phyloP scores from a whole-genome alignment of 2,888 invertebrate genomes.

The Pharmacophagus antenor region DNA sequence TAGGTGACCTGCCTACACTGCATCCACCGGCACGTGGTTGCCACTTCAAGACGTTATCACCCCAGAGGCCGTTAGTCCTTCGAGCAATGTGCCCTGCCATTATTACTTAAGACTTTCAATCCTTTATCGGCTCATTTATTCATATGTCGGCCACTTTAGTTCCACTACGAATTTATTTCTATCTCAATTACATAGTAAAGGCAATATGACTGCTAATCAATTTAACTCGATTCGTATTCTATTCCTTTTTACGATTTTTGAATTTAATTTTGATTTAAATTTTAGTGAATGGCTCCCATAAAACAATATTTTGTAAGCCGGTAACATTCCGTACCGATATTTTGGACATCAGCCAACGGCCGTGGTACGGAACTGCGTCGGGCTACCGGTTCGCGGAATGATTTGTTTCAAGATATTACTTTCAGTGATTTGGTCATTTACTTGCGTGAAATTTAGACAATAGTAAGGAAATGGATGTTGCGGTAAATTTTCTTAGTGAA shows the following conservation, averaged over 20 bases:
- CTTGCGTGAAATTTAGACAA: background rate
- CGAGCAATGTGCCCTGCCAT: no score
- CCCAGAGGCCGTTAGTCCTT: no score
- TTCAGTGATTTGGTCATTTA: conserved; percentile 20
- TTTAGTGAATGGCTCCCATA: conserved; percentile 5
- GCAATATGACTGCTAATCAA: no score
- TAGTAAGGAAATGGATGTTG: no score
- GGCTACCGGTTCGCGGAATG: conserved; percentile 12
- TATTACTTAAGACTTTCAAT: no score
- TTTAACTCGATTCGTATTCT: background rate
- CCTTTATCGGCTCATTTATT: no score
- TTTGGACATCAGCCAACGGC: conserved; percentile 27
- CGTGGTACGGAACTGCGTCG: conserved; percentile 12
- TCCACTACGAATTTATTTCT: no score
- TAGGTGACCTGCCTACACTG: no score
- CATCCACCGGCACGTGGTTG: no score
- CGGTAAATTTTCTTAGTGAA: background rate
- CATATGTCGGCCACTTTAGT: no score
- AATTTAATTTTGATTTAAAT: background rate
- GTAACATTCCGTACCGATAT: conserved; percentile 24
- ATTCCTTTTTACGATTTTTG: background rate
- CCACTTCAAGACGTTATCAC: no score
- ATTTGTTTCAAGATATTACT: conserved; percentile 27
- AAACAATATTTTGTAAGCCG: conserved; percentile 23
- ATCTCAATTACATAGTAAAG: no score